Conservation (phyloP, 1,140 invertebrate genomes). For the Nomia melanderi region DNA sequence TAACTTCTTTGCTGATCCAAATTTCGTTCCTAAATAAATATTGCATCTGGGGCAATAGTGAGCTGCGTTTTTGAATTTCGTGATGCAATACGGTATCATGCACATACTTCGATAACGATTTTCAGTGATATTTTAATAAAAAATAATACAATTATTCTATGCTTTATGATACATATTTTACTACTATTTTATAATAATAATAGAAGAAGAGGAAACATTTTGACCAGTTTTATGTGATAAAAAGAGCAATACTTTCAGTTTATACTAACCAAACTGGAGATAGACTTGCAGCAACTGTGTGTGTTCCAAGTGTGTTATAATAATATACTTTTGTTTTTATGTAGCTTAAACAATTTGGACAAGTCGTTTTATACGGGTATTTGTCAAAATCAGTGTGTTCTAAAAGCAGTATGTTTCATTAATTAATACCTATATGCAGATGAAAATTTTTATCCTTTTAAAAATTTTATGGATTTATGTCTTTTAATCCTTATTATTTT, state of each 20-base stretch:
- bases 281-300: constrained; percentile 11
- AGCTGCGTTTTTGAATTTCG: constrained; percentile 17
- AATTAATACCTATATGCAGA: too few species aligned
- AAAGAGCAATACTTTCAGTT: not conserved
- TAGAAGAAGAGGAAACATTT: not conserved
- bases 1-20: not conserved
- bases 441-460: too few species aligned
- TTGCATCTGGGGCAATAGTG: constrained; percentile 40
- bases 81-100: constrained; percentile 20
- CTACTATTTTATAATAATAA: too few species aligned
- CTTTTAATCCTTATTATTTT: too few species aligned
- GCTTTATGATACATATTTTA: too few species aligned
- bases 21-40: constrained; percentile 44
- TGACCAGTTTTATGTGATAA: not conserved
- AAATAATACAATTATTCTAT: too few species aligned
- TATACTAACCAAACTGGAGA: constrained; percentile 31
- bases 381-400: constrained; percentile 38
- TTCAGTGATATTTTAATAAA: not conserved
- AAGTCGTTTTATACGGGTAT: constrained; percentile 14
- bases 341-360: constrained; percentile 44
- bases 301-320: constrained; percentile 27
- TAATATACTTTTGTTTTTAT: constrained; percentile 25
- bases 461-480: too few species aligned
- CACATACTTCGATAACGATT: constrained; percentile 17
- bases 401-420: constrained; percentile 10